Evolutionary conservation across 2,888 invertebrate species (phyloP).

Genomic region (Tetramorium bicarinatum): DNA sequence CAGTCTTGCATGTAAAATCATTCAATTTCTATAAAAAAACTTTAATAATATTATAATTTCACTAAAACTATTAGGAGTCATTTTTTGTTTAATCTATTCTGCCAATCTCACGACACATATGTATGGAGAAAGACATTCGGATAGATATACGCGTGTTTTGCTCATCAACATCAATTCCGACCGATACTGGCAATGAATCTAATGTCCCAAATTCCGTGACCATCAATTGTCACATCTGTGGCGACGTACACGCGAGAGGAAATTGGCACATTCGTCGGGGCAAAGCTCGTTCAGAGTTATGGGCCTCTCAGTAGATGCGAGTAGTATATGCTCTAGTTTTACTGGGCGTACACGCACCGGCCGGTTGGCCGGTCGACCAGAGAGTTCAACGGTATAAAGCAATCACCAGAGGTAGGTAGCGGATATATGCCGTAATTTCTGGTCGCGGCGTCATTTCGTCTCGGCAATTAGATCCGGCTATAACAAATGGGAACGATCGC

Average conservation of each 20-base stretch:
- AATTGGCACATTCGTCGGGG: conserved; percentile 27
- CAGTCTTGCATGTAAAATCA: conserved; percentile 16
- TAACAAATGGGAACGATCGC: conserved; percentile 78
- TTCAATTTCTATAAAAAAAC: conserved; percentile 1
- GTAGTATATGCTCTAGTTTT: conserved; percentile 41
- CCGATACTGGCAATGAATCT: conserved; percentile 10
- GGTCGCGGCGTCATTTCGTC: conserved; percentile 79
- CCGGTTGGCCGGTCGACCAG: not conserved
- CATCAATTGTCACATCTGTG: conserved; percentile 28
- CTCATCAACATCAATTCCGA: not conserved
- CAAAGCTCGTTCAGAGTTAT: conserved; percentile 23
- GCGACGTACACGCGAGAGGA: conserved; percentile 6
- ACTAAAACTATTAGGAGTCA: not conserved
- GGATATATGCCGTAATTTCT: conserved; percentile 78
- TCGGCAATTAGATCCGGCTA: conserved; percentile 80
- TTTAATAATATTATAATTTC: not conserved
- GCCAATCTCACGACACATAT: not conserved
- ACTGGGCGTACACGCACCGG: conserved; percentile 15
- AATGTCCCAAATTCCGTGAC: conserved; percentile 33
- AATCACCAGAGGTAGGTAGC: conserved; percentile 70
- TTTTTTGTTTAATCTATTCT: not conserved
- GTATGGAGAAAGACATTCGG: not conserved
- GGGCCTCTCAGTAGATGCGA: conserved; percentile 27
- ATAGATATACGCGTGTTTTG: not conserved
- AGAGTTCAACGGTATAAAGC: conserved; percentile 68